These are phyloP conservation scores for Sander vitreus DNA, from an alignment of 2,113 vertebrate genomes.

Conservation along the genomic window DNA sequence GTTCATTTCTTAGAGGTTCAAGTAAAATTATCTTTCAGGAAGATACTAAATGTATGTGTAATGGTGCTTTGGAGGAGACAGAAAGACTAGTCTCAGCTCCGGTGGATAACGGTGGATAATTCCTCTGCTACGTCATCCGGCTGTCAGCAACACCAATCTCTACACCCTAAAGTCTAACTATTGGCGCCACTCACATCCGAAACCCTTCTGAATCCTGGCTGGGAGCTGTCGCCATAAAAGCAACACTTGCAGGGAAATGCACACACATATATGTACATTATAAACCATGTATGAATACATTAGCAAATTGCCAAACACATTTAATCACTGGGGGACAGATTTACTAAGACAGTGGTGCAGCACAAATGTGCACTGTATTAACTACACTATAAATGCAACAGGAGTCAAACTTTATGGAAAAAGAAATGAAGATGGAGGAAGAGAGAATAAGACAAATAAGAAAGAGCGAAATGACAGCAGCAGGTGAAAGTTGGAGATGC, in stretches of 20 bases:
- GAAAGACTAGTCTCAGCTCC: constrained; percentile 9
- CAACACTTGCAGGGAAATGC: not conserved
- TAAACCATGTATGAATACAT: not conserved
- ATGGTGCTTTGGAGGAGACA: constrained; percentile 26
- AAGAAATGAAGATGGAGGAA: not conserved
- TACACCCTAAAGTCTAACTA: constrained; percentile 27
- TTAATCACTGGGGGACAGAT: not conserved
- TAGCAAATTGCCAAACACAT: not conserved
- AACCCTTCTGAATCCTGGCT: constrained; percentile 2
- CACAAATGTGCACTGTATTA: not conserved
- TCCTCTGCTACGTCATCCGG: constrained; percentile 49
- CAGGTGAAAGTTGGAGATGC: not conserved
- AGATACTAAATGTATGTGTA: not conserved
- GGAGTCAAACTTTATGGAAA: not conserved
- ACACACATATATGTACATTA: not conserved
- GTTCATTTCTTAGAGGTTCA: constrained; percentile 1
- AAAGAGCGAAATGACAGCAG: not conserved
- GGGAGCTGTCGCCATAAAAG: constrained; percentile 8
- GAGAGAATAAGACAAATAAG: not conserved
- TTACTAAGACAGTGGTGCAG: not conserved
- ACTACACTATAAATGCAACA: not conserved
- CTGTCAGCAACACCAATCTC: constrained; percentile 53
- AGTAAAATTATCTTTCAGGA: not conserved
- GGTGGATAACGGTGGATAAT: constrained; percentile 34
- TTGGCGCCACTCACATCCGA: constrained; percentile 31